Conservation (phyloP, 2,797 vertebrate genomes). For the Centroberyx gerrardi region DNA sequence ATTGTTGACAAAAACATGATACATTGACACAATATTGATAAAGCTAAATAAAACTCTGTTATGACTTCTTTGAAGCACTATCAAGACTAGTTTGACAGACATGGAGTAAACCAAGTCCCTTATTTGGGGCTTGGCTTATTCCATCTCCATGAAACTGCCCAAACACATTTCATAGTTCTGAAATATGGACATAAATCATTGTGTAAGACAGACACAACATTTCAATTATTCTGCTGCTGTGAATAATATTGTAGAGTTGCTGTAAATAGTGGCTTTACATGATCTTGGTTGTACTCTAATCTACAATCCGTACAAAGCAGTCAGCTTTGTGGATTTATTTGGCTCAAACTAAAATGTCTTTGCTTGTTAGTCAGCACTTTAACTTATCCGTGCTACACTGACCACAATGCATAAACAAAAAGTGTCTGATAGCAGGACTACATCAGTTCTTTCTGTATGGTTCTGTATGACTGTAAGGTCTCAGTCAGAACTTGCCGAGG, state of each 20-base stretch:
- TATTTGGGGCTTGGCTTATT: conserved; percentile 4
- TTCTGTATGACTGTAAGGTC: conserved; percentile 13
- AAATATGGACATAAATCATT: conserved; percentile 16
- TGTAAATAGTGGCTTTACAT: conserved; percentile 68
- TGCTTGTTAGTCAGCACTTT: conserved; percentile 7
- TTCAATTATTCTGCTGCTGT: neutral
- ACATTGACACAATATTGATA: conserved; percentile 24
- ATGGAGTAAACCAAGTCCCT: neutral
- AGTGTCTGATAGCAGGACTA: conserved; percentile 56
- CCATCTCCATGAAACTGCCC: neutral
- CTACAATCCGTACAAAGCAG: neutral
- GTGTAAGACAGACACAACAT: conserved; percentile 15
- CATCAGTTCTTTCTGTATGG: conserved; percentile 23
- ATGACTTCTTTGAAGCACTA: conserved; percentile 3
- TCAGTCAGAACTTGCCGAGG: conserved; percentile 82
- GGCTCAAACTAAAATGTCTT: neutral
- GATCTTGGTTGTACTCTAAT: conserved; percentile 23
- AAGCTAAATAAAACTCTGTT: conserved; percentile 9
- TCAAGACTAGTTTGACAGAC: conserved; percentile 12
- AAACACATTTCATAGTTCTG: conserved; percentile 21
- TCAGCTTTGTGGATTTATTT: conserved; percentile 2
- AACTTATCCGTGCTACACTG: conserved; percentile 18
- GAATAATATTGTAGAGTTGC: conserved; percentile 8
- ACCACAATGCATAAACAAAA: conserved; percentile 59
- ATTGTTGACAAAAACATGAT: conserved; percentile 23